These are phyloP conservation scores for Portunus trituberculatus DNA, from an alignment of 1,140 invertebrate genomes.

Conservation along the genomic window DNA sequence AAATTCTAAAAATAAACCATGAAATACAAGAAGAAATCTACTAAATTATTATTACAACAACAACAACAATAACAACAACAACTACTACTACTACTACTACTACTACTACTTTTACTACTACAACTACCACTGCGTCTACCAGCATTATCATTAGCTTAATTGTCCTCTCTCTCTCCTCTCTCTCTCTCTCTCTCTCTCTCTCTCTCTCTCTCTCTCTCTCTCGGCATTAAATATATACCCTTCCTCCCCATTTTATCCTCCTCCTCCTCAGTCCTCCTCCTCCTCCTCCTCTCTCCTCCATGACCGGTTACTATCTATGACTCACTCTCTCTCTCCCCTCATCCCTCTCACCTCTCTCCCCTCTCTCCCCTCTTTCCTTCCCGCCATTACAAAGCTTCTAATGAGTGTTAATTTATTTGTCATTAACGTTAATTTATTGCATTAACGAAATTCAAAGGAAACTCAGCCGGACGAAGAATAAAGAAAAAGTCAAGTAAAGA, in stretches of 20 bases:
- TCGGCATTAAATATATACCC: not conserved
- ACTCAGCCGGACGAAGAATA: too few species aligned
- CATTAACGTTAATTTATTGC: not conserved
- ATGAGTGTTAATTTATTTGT: constrained; percentile 9
- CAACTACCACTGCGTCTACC: not conserved
- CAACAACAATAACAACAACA: not conserved
- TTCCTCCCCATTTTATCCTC: not conserved
- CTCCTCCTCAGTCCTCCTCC: not conserved
- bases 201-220: constrained; percentile 24
- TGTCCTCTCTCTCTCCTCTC: not conserved
- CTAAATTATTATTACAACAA: not conserved
- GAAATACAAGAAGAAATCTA: not conserved
- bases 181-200: not conserved
- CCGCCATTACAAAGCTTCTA: not conserved
- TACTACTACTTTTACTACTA: not conserved
- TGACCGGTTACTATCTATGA: not conserved
- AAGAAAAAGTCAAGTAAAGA: not conserved
- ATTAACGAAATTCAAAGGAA: too few species aligned
- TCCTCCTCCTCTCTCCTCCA: not conserved
- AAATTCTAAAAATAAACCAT: not conserved
- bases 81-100: not conserved
- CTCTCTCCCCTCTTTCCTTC: not conserved
- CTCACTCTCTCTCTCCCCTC: not conserved
- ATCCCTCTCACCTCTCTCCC: too few species aligned
- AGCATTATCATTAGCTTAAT: not conserved